phyloP scores from a whole-genome alignment of 1,140 invertebrate species.

The Drosophila sulfurigaster region DNA sequence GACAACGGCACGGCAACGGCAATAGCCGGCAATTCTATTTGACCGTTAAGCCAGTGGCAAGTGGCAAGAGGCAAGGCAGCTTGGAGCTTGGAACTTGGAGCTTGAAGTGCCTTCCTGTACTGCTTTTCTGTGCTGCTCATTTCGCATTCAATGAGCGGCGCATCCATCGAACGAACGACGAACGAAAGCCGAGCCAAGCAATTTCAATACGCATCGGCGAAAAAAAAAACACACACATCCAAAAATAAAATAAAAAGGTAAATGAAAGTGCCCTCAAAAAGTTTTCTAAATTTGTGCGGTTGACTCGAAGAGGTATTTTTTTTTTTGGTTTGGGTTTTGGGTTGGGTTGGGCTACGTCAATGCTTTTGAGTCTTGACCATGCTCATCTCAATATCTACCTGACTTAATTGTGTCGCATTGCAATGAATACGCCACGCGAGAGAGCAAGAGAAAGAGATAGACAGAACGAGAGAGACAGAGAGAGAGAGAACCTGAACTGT shows the following conservation, averaged over 20 bases:
- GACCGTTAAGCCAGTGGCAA: conserved; percentile 67
- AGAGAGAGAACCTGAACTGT: conserved; percentile 42
- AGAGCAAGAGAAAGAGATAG: neutral
- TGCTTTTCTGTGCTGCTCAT: conserved; percentile 57
- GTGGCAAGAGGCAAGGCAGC: conserved; percentile 13
- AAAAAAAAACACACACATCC: conserved; percentile 48
- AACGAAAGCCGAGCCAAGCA: conserved; percentile 74
- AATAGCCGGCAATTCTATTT: conserved; percentile 64
- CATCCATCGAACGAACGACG: conserved; percentile 65
- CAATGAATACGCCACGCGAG: conserved; percentile 57
- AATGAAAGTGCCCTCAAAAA: conserved; percentile 83
- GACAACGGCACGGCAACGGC: conserved; percentile 27
- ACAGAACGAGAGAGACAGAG: conserved; percentile 19
- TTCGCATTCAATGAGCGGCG: conserved; percentile 77
- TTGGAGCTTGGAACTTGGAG: neutral
- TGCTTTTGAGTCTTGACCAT: conserved; percentile 17
- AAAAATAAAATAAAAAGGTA: conserved; percentile 63
- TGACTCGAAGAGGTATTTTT: conserved; percentile 40
- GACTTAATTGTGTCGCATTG: conserved; percentile 79
- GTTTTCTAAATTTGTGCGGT: conserved; percentile 81
- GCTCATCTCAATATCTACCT: conserved; percentile 43
- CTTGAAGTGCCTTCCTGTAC: conserved; percentile 48
- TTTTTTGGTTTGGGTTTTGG: neutral
- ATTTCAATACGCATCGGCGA: conserved; percentile 77
- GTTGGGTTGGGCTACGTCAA: conserved; percentile 36